Conservation (phyloP, 2,113 vertebrate genomes). For the Myodes glareolus region DNA sequence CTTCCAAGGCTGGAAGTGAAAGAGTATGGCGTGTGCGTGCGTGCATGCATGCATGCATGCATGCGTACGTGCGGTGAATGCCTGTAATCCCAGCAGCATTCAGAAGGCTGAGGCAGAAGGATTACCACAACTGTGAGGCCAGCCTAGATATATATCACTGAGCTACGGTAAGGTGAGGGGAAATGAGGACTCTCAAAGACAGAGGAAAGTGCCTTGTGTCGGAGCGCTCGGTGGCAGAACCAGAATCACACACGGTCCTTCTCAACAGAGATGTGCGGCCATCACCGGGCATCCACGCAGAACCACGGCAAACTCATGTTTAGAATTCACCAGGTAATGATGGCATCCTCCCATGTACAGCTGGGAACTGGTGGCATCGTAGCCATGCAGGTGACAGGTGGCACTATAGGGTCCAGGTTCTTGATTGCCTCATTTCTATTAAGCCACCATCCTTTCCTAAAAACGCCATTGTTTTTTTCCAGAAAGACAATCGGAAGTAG, state of each 20-base stretch:
- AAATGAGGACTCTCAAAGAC: background rate
- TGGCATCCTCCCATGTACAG: background rate
- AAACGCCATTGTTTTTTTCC: background rate
- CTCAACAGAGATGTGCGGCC: rapidly evolving
- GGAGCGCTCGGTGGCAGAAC: background rate
- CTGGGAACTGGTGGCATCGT: background rate
- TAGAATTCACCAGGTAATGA: background rate
- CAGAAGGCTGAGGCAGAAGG: background rate
- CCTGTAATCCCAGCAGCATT: background rate
- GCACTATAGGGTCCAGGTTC: background rate
- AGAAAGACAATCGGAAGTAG: background rate
- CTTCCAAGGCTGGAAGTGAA: background rate
- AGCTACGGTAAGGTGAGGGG: background rate
- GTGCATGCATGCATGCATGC: background rate
- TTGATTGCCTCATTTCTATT: background rate
- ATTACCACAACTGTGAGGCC: background rate
- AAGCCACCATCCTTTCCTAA: background rate
- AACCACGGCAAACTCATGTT: rapidly evolving
- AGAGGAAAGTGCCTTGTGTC: background rate
- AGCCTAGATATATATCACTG: background rate
- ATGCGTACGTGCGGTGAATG: too few species aligned
- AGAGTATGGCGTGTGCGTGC: background rate
- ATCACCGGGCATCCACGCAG: background rate
- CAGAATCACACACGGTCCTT: background rate
- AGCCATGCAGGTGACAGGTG: background rate